Conservation (phyloP, 2,888 invertebrate species). For the Euplagia quadripunctaria region DNA sequence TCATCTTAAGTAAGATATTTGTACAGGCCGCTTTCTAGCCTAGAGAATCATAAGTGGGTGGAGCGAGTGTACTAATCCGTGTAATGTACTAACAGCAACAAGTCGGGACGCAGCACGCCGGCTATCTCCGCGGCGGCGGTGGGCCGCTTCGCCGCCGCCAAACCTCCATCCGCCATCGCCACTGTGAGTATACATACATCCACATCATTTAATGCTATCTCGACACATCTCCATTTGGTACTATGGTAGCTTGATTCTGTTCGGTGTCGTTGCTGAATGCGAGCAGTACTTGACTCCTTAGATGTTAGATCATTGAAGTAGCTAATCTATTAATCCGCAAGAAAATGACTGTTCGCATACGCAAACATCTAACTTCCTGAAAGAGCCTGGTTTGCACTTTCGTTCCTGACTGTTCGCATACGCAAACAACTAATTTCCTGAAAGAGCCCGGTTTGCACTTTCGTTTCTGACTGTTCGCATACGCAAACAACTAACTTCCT, state of each 20-base stretch:
- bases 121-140: constrained; percentile 48
- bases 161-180: constrained; percentile 68
- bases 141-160: constrained; percentile 70
- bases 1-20: no score
- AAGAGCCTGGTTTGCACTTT: no score
- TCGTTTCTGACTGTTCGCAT: no score
- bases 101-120: constrained; percentile 56
- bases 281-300: no score
- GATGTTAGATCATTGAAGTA: no score
- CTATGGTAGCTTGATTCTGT: neutral
- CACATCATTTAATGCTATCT: neutral
- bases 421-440: no score
- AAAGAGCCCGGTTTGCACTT: no score
- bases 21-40: neutral
- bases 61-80: neutral
- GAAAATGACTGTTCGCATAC: no score
- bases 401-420: no score
- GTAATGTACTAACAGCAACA: constrained; percentile 38
- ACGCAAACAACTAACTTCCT: no score
- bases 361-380: no score
- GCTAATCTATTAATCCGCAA: no score
- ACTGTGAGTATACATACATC: constrained; percentile 53
- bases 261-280: neutral
- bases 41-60: neutral
- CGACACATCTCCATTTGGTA: neutral